Evolutionary conservation across 1,140 invertebrate genomes (phyloP), one percentile per base, ranked within the genome.

Genomic region (Lepidurus arcticus): DNA sequence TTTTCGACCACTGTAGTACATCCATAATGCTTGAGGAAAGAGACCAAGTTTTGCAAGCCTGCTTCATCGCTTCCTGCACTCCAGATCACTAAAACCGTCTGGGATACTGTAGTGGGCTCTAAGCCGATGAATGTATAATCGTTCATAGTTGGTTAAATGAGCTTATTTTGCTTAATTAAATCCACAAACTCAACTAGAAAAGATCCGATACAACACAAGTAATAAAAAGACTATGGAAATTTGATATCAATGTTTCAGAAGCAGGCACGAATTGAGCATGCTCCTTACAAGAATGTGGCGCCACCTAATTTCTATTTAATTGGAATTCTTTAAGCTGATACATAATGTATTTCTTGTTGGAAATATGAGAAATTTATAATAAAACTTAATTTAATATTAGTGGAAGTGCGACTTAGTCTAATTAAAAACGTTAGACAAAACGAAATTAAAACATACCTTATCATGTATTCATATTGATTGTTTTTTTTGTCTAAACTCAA

Each of bases 1-100:
- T 86, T 83, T 81, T 86, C 86, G 65, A 86, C 34, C 53, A 76
- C 76, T 47, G 10, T 47, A 16, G 24, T 76, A 44, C 13, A 34
- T 65, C 13, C 42, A 44, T n/a, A 76, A 34, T 75, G 53, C 45
- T 44, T 76, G 21, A 53, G 76, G 65, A 76, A 76, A n/a, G 53
- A 65, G 53, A 65, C 53, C 21, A 65, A 47, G 42, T 44, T 76
- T 45, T 65, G 76, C 21, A 76, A 45, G 11, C 65, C 76, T 44
- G 45, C 76, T 47, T 45, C 44, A 1, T 24, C 26, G 6, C 44
- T 76, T 42, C 76, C 76, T 24, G 44, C 21, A 26, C 76, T 65
- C 76, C 76, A 76, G 7, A 76, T 26, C 16, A 76, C 44, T 7
- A 76, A 65, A 47, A 76, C 76, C n/a, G 76, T 76, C 21, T 65